Evolutionary conservation across 2,113 vertebrate genomes (phyloP).

Genomic region (Upupa epops): DNA sequence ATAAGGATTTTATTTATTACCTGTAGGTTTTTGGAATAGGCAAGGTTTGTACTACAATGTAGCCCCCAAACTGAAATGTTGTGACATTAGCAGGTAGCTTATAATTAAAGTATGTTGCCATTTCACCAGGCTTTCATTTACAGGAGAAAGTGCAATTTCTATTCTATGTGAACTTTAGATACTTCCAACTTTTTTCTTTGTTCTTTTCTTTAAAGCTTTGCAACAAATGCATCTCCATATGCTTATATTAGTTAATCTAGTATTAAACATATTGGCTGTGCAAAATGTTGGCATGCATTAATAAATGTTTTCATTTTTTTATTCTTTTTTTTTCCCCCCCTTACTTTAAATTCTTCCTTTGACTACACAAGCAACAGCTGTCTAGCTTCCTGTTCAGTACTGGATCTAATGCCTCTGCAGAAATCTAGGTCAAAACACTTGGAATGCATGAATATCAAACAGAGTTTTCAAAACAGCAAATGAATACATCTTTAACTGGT

Average conservation of each 20-base stretch:
- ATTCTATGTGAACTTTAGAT: conserved; percentile 80
- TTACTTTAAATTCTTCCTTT: conserved; percentile 83
- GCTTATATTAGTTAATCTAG: conserved; percentile 87
- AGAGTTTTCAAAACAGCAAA: conserved; percentile 92
- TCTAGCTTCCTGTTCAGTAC: conserved; percentile 82
- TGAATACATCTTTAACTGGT: conserved; percentile 97
- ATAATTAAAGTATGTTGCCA: conserved; percentile 81
- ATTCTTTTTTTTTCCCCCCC: conserved; percentile 63
- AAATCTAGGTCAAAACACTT: conserved; percentile 88
- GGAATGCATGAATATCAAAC: conserved; percentile 94
- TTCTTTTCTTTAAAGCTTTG: conserved; percentile 86
- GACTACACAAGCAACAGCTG: conserved; percentile 88
- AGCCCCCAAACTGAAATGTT: conserved; percentile 72
- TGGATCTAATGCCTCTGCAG: conserved; percentile 83
- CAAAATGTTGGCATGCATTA: conserved; percentile 86
- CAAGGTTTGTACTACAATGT: conserved; percentile 50
- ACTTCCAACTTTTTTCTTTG: conserved; percentile 82
- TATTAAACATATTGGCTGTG: conserved; percentile 86
- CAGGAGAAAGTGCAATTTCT: conserved; percentile 82
- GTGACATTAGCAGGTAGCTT: conserved; percentile 80
- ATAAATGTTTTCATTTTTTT: conserved; percentile 86
- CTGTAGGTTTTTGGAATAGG: conserved; percentile 31
- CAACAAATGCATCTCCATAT: conserved; percentile 87
- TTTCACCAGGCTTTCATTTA: conserved; percentile 82
- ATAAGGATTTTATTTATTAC: conserved; percentile 4